phyloP scores from a whole-genome alignment of 1,140 invertebrate species.

The Anadara kagoshimensis region DNA sequence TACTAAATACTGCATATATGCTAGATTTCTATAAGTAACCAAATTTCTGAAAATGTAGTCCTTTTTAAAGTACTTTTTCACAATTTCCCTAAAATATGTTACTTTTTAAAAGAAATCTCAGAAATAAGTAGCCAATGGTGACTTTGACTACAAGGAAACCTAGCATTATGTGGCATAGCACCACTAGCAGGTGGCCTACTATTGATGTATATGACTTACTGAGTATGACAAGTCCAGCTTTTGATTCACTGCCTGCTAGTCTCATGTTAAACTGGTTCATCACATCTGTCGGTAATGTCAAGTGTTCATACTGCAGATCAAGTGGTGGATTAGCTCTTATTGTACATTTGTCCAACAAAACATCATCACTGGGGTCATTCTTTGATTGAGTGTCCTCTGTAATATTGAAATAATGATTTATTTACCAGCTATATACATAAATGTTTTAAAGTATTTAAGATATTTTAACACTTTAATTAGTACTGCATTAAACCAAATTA shows the following conservation, averaged over 20 bases:
- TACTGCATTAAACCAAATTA: too few species aligned
- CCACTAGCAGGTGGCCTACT: too few species aligned
- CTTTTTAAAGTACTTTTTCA: too few species aligned
- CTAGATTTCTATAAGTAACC: too few species aligned
- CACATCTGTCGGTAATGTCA: constrained; percentile 85
- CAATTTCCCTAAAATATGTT: too few species aligned
- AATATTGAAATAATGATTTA: constrained; percentile 11
- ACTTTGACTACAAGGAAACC: too few species aligned
- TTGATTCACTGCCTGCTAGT: constrained; percentile 73
- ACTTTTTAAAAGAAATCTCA: too few species aligned
- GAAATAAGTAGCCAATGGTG: too few species aligned
- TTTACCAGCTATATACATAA: background rate
- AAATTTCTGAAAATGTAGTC: too few species aligned
- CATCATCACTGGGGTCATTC: constrained; percentile 14
- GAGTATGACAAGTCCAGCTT: constrained; percentile 88
- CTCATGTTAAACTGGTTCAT: constrained; percentile 83
- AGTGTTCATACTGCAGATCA: constrained; percentile 94
- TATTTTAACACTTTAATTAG: background rate
- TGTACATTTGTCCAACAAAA: constrained; percentile 87
- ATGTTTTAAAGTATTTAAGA: background rate
- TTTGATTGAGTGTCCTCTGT: constrained; percentile 44
- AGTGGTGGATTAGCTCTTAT: constrained; percentile 94
- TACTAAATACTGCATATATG: too few species aligned
- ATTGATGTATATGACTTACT: constrained; percentile 69
- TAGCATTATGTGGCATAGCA: too few species aligned